Percentiles rank a stretch among this genome's conserved stretches.
These are phyloP conservation scores for Cheilosia vulpina DNA, from an alignment of 2,888 invertebrate species.

Conservation along the genomic window DNA sequence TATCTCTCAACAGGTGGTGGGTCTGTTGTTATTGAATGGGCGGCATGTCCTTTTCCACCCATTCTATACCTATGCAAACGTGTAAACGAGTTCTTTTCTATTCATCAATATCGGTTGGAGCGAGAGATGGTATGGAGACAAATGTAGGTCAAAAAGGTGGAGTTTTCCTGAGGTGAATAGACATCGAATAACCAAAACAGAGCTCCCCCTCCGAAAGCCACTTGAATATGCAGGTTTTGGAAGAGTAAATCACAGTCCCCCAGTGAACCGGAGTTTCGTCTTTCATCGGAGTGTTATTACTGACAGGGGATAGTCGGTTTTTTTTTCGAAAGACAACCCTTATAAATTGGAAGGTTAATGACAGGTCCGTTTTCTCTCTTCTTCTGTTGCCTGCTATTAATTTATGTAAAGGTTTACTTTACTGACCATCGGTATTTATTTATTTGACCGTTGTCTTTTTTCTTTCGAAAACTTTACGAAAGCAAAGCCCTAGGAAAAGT, in stretches of 20 bases:
- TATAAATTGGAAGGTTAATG: background rate
- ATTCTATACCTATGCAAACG: background rate
- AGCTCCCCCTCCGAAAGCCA: background rate
- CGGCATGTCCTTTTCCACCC: background rate
- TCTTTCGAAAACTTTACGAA: background rate
- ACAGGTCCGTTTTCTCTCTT: background rate
- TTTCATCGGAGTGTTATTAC: background rate
- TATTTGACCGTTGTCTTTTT: background rate
- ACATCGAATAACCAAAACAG: too few relatives aligned
- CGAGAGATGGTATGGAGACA: too few relatives aligned
- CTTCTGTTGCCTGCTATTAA: background rate
- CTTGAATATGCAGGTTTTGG: background rate
- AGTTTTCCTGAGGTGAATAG: too few relatives aligned
- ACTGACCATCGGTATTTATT: background rate
- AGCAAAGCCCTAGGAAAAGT: background rate
- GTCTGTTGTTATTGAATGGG: background rate
- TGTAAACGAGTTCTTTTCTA: background rate
- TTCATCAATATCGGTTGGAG: too few relatives aligned
- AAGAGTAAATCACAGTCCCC: background rate
- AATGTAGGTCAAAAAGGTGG: too few relatives aligned
- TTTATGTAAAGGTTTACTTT: slow-evolving; percentile 12
- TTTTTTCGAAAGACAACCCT: background rate
- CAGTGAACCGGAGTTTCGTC: background rate
- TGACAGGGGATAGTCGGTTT: background rate
- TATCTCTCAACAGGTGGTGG: background rate